Percentiles rank a stretch among this genome's conserved stretches.
These are phyloP conservation scores for Delia radicum DNA, from an alignment of 1,140 invertebrate species.

Conservation along the genomic window DNA sequence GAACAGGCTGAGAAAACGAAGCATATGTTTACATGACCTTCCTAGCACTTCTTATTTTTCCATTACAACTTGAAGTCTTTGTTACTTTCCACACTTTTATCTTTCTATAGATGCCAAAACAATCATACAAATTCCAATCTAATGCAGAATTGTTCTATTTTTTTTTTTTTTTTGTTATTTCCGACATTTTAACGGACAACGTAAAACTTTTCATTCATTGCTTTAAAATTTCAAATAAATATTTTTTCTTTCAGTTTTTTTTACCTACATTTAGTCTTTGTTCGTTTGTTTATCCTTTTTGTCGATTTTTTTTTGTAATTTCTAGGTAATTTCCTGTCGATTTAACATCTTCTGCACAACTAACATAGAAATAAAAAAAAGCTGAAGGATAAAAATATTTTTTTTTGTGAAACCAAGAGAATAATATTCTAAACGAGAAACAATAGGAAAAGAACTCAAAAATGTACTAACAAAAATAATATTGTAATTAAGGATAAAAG, in stretches of 20 bases:
- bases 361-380: background rate
- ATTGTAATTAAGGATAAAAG: background rate
- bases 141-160: background rate
- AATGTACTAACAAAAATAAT: background rate
- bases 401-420: background rate
- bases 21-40: too few species aligned
- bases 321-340: slow-evolving; percentile 22
- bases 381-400: background rate
- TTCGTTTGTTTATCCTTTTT: background rate
- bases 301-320: background rate
- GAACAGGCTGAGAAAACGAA: too few species aligned
- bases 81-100: too few species aligned
- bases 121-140: too few species aligned
- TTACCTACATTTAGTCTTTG: background rate
- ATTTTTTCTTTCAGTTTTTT: background rate
- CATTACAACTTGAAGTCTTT: too few species aligned
- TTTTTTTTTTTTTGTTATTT: background rate
- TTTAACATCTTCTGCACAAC: slow-evolving; percentile 14
- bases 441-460: background rate
- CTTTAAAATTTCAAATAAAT: background rate
- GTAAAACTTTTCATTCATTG: background rate
- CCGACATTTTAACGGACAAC: background rate
- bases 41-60: too few species aligned
- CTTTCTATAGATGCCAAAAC: too few species aligned
- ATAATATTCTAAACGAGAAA: background rate